Evolutionary conservation across 2,797 vertebrate genomes (phyloP).

Genomic region (Vireo griseus): DNA sequence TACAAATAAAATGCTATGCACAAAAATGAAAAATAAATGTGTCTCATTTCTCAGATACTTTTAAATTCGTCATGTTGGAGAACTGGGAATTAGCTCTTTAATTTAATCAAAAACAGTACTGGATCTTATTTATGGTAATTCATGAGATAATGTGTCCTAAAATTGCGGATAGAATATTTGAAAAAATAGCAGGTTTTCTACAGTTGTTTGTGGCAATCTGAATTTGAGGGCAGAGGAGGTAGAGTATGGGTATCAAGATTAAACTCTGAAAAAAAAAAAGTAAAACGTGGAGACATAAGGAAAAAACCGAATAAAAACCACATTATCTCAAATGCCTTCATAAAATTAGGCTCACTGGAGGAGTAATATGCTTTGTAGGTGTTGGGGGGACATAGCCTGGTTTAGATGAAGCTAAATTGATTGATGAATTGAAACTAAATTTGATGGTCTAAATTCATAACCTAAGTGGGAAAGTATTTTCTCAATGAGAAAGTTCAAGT

Average conservation of each 20-base stretch:
- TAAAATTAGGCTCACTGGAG: neutral
- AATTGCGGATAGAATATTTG: neutral
- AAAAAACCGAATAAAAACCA: neutral
- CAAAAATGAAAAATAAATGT: neutral
- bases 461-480: neutral
- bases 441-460: neutral
- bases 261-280: neutral
- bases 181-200: neutral
- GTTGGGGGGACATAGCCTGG: neutral
- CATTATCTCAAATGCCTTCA: neutral
- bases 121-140: neutral
- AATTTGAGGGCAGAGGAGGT: neutral
- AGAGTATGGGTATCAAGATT: neutral
- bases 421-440: too few relatives aligned
- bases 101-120: neutral
- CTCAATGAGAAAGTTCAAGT: neutral
- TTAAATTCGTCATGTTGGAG: neutral
- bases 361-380: neutral
- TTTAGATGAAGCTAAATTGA: neutral
- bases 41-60: neutral
- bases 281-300: neutral
- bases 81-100: neutral
- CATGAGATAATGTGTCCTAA: neutral
- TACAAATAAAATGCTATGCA: neutral
- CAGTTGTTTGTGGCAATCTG: neutral